A percentile compares a stretch with the other conserved stretches of the same genome.
Evolutionary conservation across 2,888 invertebrate genomes (phyloP).

Genomic region (Petrolisthes cinctipes): DNA sequence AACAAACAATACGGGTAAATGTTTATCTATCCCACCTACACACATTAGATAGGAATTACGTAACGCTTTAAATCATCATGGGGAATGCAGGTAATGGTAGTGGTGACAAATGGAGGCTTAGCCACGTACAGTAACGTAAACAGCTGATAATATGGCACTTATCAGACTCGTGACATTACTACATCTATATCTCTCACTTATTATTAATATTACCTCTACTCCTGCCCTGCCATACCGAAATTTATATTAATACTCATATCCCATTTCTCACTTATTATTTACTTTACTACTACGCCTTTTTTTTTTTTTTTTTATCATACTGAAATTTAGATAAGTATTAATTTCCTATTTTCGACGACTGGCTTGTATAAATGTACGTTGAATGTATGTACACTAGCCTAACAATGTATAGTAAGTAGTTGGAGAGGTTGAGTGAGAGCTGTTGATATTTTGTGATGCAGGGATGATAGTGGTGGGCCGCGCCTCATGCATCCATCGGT

Average conservation of each 20-base stretch:
- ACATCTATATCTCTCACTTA: background rate
- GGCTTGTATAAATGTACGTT: no score
- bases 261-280: background rate
- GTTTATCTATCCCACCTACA: no score
- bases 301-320: background rate
- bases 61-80: background rate
- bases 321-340: no score
- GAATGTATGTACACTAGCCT: no score
- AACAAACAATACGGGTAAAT: no score
- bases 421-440: background rate
- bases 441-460: constrained; percentile 1
- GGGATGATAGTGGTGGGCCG: background rate
- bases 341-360: no score
- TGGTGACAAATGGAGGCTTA: background rate
- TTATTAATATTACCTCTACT: no score
- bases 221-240: background rate
- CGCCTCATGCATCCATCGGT: background rate
- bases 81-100: background rate
- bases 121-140: background rate
- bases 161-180: no score
- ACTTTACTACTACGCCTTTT: background rate
- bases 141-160: background rate
- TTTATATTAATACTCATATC: background rate
- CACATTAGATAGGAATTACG: no score
- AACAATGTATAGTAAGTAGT: background rate